Percentiles rank a stretch among this genome's conserved stretches.
Conservation (phyloP, 2,113 vertebrate genomes). For the Sigmodon hispidus region DNA sequence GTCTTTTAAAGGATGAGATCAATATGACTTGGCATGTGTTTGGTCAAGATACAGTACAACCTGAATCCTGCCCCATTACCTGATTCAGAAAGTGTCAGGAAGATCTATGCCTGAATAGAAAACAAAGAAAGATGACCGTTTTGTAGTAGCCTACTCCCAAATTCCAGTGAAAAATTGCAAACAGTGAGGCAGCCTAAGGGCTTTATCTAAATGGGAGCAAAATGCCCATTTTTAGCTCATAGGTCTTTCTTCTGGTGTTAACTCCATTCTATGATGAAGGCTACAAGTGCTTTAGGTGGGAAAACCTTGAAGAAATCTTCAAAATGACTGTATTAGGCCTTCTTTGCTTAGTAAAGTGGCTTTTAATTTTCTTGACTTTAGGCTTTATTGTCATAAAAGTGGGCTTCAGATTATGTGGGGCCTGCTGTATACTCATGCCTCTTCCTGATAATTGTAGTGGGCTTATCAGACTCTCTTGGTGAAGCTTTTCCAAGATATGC, state of each 20-base stretch:
- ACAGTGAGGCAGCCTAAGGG: not conserved
- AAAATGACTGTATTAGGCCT: not conserved
- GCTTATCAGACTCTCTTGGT: not conserved
- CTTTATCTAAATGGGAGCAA: not conserved
- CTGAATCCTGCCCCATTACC: not conserved
- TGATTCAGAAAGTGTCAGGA: not conserved
- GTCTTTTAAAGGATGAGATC: not conserved
- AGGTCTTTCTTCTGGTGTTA: not conserved
- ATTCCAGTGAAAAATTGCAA: not conserved
- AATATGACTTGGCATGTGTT: not conserved
- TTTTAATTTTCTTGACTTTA: constrained; percentile 21
- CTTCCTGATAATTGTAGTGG: not conserved
- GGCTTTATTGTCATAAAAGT: not conserved
- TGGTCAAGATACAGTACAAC: not conserved
- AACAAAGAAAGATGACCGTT: constrained; percentile 7
- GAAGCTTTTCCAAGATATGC: not conserved
- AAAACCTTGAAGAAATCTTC: not conserved
- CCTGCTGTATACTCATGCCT: not conserved
- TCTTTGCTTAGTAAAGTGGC: not conserved
- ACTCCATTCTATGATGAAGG: not conserved
- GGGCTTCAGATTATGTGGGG: not conserved
- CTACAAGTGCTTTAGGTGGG: not conserved
- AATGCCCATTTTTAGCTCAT: not conserved
- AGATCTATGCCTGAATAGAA: not conserved
- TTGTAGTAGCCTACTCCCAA: not conserved